These are phyloP conservation scores for Todiramphus saurophagus DNA, from an alignment of 2,113 vertebrate species.

Conservation along the genomic window DNA sequence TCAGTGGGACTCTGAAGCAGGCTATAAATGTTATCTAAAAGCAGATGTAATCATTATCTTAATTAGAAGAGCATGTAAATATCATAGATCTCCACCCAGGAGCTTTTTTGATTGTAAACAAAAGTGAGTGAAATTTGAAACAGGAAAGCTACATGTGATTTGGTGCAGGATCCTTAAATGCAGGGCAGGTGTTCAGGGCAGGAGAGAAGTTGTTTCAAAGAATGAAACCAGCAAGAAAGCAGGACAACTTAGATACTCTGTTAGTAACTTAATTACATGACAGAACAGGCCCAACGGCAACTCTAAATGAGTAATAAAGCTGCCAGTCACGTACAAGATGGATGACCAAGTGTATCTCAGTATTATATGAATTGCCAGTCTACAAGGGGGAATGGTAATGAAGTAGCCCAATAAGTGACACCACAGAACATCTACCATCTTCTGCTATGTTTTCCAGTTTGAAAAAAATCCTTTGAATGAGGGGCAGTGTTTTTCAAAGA, in stretches of 20 bases:
- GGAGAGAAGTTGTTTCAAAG: not conserved
- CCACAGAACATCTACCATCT: not conserved
- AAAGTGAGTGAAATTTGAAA: not conserved
- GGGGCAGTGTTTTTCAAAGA: not conserved
- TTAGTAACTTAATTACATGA: not conserved
- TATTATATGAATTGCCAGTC: not conserved
- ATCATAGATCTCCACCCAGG: constrained; percentile 30
- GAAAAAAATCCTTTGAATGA: not conserved
- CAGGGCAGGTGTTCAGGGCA: not conserved
- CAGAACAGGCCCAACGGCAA: not conserved
- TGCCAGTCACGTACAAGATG: not conserved
- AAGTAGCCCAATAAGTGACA: not conserved
- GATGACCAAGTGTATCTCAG: not conserved
- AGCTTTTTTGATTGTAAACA: constrained; percentile 35
- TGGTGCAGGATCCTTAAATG: not conserved
- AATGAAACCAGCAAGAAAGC: not conserved
- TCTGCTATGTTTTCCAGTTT: not conserved
- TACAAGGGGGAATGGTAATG: not conserved
- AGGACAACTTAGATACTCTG: not conserved
- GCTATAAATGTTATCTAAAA: constrained; percentile 40
- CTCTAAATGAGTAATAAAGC: not conserved
- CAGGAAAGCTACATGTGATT: not conserved
- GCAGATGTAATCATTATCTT: constrained; percentile 26
- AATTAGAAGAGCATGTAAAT: constrained; percentile 50
- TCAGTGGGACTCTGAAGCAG: constrained; percentile 2